These are phyloP conservation scores for Gymnocypris eckloni DNA, from an alignment of 2,797 vertebrate species.

Conservation along the genomic window DNA sequence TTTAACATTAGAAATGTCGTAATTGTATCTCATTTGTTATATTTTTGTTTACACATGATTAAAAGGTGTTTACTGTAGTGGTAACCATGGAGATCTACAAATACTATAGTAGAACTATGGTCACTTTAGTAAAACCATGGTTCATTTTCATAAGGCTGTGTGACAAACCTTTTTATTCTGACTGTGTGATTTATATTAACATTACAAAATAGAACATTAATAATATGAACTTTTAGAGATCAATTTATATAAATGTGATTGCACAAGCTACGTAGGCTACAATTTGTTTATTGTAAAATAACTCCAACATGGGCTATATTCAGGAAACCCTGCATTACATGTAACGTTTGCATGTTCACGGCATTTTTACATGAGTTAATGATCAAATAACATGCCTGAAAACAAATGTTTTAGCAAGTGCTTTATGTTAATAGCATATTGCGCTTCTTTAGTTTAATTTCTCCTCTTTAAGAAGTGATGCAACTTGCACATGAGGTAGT, in stretches of 20 bases:
- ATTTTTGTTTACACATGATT: neutral
- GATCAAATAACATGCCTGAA: too few relatives aligned
- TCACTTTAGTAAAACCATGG: neutral
- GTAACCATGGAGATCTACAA: neutral
- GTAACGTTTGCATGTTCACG: too few relatives aligned
- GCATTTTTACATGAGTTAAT: too few relatives aligned
- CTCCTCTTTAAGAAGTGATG: constrained; percentile 12
- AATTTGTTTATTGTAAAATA: too few relatives aligned
- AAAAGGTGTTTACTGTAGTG: neutral
- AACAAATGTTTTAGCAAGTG: too few relatives aligned
- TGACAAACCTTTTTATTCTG: neutral
- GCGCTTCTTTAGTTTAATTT: constrained; percentile 31
- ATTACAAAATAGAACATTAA: neutral
- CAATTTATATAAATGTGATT: too few relatives aligned
- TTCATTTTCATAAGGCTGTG: neutral
- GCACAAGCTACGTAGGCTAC: too few relatives aligned
- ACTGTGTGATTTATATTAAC: neutral
- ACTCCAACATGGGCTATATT: neutral
- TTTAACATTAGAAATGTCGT: neutral
- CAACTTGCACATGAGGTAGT: constrained; percentile 15
- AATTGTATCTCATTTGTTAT: neutral
- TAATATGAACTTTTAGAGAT: neutral
- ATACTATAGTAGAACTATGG: neutral
- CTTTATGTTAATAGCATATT: neutral
- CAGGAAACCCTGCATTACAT: too few relatives aligned